phyloP scores from a whole-genome alignment of 2,888 invertebrate species.

The Aphidoletes aphidimyza region DNA sequence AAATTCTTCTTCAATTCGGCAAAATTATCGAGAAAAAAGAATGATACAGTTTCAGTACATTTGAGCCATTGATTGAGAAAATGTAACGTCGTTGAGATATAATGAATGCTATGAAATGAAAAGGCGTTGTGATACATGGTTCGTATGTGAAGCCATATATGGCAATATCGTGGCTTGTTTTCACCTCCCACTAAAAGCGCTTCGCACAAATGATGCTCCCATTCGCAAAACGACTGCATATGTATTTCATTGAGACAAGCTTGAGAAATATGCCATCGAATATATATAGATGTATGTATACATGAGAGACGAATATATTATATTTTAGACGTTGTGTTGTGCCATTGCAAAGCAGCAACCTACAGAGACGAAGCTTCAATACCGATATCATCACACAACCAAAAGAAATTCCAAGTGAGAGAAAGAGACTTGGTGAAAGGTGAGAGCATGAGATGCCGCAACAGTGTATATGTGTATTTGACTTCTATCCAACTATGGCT shows the following conservation, averaged over 20 bases:
- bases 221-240: neutral
- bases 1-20: neutral
- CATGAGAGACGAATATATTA: neutral
- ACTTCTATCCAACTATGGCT: slow-evolving; percentile 19
- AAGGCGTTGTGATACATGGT: slow-evolving; percentile 31
- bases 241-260: neutral
- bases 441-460: neutral
- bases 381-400: too few relatives aligned
- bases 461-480: neutral
- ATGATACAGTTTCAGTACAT: neutral
- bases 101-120: neutral
- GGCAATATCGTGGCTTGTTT: slow-evolving; percentile 47
- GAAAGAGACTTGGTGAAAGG: slow-evolving; percentile 9
- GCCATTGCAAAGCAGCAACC: too few relatives aligned
- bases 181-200: slow-evolving; percentile 29
- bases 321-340: too few relatives aligned
- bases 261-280: neutral
- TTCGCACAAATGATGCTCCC: neutral
- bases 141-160: slow-evolving; percentile 38
- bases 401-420: slow-evolving; percentile 1
- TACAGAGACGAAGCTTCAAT: neutral
- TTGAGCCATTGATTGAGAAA: neutral
- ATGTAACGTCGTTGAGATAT: neutral
- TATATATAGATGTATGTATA: neutral
- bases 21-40: neutral